Evolutionary conservation across 2,888 invertebrate species (phyloP), one percentile per base, ranked within the genome.

Genomic region (Oscheius onirici): DNA sequence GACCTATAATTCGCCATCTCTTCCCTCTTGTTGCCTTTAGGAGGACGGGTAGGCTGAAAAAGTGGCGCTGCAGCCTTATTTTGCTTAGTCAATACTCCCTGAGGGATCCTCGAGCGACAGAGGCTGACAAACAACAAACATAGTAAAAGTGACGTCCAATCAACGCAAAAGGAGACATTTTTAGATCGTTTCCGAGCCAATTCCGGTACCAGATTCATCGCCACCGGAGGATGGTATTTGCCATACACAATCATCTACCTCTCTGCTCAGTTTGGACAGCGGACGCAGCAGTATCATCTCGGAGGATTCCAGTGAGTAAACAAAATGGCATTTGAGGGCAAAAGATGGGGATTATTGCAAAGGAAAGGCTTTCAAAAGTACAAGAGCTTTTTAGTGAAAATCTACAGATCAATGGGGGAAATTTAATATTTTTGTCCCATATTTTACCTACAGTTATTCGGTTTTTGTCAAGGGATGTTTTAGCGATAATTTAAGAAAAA

Each of bases 101-200:
- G 55, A 55, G 55, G 26, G 52, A 24, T 6, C 13, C 2, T 5
- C 6, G 3, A 52, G 28, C 55, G 28, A 55, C 10, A 55, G 24
- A 17, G 46, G 17, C n/a, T 17, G 22, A 55, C 46, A 46, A 55
- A 55, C 26, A 55, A 13, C n/a, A 22, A 24, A 52, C 24, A 52
- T 52, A 52, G 22, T 20, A 15, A 17, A 52, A 22, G 24, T 6
- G 52, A 46, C 13, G 20, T 3, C 3, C 46, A 54, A 28, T n/a
- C 5, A 54, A 54, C n/a, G 55, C n/a, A 54, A 15, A 54, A 54
- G 52, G n/a, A 52, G 20, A 13, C 10, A 28, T 1, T 71, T 78
- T 55, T 71, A 79, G 79, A 76, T 79, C 17, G 67, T 67, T 13
- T 79, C 79, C 5, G 79, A 79, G 20, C 71, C 78, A 26, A 75